A percentile compares a stretch with the other conserved stretches of the same genome.
These are phyloP conservation scores for Pyrrhia umbra DNA, from an alignment of 2,888 invertebrate species.

Conservation along the genomic window DNA sequence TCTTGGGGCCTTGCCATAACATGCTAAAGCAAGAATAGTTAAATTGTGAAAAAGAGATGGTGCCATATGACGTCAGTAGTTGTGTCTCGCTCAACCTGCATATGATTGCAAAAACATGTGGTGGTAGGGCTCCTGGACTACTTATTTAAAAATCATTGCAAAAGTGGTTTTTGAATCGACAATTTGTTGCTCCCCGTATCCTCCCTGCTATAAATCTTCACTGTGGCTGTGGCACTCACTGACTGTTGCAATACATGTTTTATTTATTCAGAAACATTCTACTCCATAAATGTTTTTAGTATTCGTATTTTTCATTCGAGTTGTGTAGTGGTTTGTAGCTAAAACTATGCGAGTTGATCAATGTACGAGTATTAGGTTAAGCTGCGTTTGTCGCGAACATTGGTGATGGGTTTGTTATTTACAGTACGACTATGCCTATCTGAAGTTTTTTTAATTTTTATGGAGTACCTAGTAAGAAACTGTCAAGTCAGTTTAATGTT, in stretches of 20 bases:
- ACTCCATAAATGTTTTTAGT: slow-evolving; percentile 46
- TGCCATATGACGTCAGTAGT: too few relatives aligned
- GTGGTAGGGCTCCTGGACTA: too few relatives aligned
- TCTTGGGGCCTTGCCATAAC: too few relatives aligned
- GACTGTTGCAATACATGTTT: slow-evolving; percentile 50
- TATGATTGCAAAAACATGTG: too few relatives aligned
- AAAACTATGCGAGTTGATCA: slow-evolving; percentile 40
- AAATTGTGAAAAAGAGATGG: too few relatives aligned
- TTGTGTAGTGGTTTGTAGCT: slow-evolving; percentile 9
- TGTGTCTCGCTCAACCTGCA: too few relatives aligned
- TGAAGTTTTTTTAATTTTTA: not conserved
- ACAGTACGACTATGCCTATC: not conserved
- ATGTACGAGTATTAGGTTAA: slow-evolving; percentile 35
- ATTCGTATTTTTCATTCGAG: slow-evolving; percentile 35
- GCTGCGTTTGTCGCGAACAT: slow-evolving; percentile 3
- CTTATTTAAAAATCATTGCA: slow-evolving; percentile 41
- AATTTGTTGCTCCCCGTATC: slow-evolving; percentile 49
- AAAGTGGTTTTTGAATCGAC: slow-evolving; percentile 43
- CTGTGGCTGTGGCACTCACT: slow-evolving; percentile 25
- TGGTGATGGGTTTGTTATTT: slow-evolving; percentile 11
- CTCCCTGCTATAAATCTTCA: slow-evolving; percentile 41
- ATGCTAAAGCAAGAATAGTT: too few relatives aligned
- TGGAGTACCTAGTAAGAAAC: too few relatives aligned
- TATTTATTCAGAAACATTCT: slow-evolving; percentile 53
- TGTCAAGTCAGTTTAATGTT: too few relatives aligned